Conservation (phyloP, 2,113 vertebrate species). For the Larimichthys crocea region DNA sequence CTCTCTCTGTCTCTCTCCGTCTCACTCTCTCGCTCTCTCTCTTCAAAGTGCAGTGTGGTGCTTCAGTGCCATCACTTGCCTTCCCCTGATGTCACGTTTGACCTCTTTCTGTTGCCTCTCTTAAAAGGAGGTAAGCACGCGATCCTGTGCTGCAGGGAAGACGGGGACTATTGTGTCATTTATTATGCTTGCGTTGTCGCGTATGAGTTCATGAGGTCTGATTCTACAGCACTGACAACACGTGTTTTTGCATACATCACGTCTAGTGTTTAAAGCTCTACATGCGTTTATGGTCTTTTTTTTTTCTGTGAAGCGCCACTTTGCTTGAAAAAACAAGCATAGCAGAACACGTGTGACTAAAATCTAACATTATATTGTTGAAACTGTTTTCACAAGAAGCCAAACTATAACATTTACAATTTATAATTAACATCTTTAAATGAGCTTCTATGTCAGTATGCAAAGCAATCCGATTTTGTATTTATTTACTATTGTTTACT, state of each 20-base stretch:
- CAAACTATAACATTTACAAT: background rate
- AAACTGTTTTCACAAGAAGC: background rate
- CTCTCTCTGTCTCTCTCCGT: background rate
- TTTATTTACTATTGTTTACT: slow-evolving; percentile 61
- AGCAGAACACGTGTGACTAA: background rate
- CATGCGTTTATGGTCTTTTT: background rate
- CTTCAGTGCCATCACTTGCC: slow-evolving; percentile 68
- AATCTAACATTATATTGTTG: background rate
- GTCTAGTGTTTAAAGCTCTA: background rate
- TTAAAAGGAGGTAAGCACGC: slow-evolving; percentile 78
- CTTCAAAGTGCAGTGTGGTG: slow-evolving; percentile 67
- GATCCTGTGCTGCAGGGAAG: slow-evolving; percentile 55
- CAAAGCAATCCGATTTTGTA: slow-evolving; percentile 31
- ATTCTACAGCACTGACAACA: slow-evolving; percentile 8
- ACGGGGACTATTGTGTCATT: slow-evolving; percentile 57
- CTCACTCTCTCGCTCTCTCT: slow-evolving; percentile 31
- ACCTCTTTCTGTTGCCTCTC: slow-evolving; percentile 78
- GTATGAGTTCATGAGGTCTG: slow-evolving; percentile 50
- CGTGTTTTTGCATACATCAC: background rate
- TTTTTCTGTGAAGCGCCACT: background rate
- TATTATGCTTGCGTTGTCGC: slow-evolving; percentile 68
- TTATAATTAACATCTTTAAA: slow-evolving; percentile 43
- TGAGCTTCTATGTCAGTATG: slow-evolving; percentile 19
- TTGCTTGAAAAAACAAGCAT: background rate
- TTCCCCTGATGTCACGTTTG: slow-evolving; percentile 78